Base-by-base conservation (phyloP, 2,888 invertebrate species). In the Aleiodes testaceus region DNA sequence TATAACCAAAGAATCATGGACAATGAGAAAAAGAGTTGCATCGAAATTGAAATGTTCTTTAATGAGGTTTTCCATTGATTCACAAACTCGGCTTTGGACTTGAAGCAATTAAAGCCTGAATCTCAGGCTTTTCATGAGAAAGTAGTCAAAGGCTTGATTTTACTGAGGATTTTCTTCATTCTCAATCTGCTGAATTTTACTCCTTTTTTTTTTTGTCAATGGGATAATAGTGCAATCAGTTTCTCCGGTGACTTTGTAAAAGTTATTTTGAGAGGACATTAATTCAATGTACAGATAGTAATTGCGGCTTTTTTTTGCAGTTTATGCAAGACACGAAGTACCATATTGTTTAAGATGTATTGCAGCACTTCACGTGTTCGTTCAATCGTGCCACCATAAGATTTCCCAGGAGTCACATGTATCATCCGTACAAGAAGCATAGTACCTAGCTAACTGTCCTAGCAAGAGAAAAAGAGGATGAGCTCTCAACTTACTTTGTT, bases 381-480 rank as follows among this genome's bases (percentile, higher is more conserved):
- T 76, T 77, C 72, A 75, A 76, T 80, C 77, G 68, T 73, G 78
- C 74, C 76, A 75, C 75, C 79, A 79, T 84, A 83, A 86, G 85
- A 87, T 87, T 87, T 87, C 87, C 86, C 87, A 72, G 47, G 84
- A 79, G 87, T 78, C 78, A 77, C 79, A 82, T 86, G 81, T 75
- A 78, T 86, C 85, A 85, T 83, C 79, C 79, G 70, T 72, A 59
- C 59, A 18, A 42, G 36, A 36, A 36, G 59, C 20, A 42, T 59
- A 59, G 30, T 55, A 73, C 77, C 72, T 70, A 74, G 79, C 77
- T 78, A 81, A 81, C 81, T 80, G 80, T 81, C 81, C 72, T 71
- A 70, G 67, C 2, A 55, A 65, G 73, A 53, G 66, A 59, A 70
- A 71, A 66, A 59, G 49, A 52, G 65, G 59, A 70, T 68, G 55